Evolutionary conservation across 2,113 vertebrate species (phyloP).

Genomic region (Serinus canaria): DNA sequence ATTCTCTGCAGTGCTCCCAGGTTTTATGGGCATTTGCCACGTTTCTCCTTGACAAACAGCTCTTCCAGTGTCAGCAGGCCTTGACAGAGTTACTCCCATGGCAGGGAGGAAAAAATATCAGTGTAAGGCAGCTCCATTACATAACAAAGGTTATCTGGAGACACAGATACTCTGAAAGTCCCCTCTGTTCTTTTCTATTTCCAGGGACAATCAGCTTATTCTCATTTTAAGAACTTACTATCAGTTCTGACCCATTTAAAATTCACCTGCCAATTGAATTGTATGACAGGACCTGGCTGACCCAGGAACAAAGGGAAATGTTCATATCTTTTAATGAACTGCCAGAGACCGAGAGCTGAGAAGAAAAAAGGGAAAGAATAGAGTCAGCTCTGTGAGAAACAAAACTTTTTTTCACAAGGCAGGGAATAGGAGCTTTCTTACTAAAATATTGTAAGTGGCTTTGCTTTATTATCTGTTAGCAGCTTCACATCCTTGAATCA

Average conservation of each 20-base stretch:
- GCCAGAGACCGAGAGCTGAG: fast-evolving
- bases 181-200: conserved; percentile 36
- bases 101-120: neutral
- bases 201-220: conserved; percentile 31
- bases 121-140: conserved; percentile 5
- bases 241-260: conserved; percentile 48
- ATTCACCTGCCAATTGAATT: conserved; percentile 32
- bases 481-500: neutral
- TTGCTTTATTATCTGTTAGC: neutral
- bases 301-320: neutral
- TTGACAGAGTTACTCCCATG: neutral
- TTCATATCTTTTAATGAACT: neutral
- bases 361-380: neutral
- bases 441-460: neutral
- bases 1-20: neutral
- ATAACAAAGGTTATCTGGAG: conserved; percentile 42
- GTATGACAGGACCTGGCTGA: neutral
- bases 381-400: neutral
- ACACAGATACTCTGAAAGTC: neutral
- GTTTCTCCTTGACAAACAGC: neutral
- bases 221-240: conserved; percentile 34
- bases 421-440: neutral
- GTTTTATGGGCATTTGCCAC: neutral
- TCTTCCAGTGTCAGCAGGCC: neutral
- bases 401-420: neutral